phyloP scores from a whole-genome alignment of 2,888 invertebrate species.

The Teleogryllus oceanicus region DNA sequence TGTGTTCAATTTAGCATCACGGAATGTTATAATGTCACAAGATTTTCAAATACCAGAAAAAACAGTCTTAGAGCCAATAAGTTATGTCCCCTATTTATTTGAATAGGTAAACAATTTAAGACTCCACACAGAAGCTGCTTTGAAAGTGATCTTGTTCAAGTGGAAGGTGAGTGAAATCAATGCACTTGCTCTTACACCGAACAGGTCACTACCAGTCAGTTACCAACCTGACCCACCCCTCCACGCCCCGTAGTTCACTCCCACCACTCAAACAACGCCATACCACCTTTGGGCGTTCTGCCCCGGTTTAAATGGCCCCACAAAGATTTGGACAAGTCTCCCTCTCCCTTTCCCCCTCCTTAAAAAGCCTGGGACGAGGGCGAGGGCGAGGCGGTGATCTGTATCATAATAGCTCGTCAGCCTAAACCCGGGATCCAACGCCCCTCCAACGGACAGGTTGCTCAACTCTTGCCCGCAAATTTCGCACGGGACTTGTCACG shows the following conservation, averaged over 20 bases:
- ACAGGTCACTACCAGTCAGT: neutral
- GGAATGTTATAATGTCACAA: too few relatives aligned
- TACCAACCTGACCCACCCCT: too few relatives aligned
- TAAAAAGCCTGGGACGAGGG: neutral
- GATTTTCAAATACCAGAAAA: too few relatives aligned
- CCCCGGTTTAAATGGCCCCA: neutral
- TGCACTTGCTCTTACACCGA: neutral
- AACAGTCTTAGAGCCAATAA: too few relatives aligned
- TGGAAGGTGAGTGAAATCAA: neutral
- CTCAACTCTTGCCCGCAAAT: neutral
- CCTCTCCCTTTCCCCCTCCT: neutral
- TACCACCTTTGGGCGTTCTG: neutral
- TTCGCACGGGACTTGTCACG: neutral
- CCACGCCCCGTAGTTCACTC: too few relatives aligned
- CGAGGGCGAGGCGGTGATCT: neutral
- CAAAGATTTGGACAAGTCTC: neutral
- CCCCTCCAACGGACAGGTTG: neutral
- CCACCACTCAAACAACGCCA: neutral
- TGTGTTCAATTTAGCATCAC: too few relatives aligned
- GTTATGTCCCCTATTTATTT: too few relatives aligned
- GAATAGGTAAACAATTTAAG: too few relatives aligned
- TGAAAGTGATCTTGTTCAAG: neutral
- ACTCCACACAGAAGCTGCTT: too few relatives aligned
- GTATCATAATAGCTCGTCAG: constrained; percentile 18
- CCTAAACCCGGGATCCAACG: neutral